These are phyloP conservation scores for Limnephilus auricula DNA, from an alignment of 2,888 invertebrate species.

Conservation along the genomic window DNA sequence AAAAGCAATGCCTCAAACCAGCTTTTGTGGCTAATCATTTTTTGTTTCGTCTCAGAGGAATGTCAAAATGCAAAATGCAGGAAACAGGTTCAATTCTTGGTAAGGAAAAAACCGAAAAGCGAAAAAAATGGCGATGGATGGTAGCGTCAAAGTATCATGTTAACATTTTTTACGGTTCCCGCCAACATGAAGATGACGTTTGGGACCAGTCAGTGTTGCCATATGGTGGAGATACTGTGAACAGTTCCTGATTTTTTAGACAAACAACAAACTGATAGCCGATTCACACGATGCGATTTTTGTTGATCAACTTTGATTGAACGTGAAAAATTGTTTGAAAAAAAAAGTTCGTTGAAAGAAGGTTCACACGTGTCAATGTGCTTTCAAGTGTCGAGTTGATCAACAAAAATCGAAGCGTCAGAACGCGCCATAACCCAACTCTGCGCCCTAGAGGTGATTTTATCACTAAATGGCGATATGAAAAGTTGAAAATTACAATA, in stretches of 20 bases:
- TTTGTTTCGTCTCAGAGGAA: slow-evolving; percentile 56
- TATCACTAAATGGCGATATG: no score
- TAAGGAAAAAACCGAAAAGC: slow-evolving; percentile 26
- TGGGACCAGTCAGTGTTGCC: slow-evolving; percentile 53
- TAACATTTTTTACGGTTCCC: slow-evolving; percentile 53
- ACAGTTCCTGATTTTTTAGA: slow-evolving; percentile 33
- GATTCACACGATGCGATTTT: no score
- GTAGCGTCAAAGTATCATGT: slow-evolving; percentile 55
- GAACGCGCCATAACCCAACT: no score
- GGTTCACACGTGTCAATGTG: no score
- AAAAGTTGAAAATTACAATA: no score
- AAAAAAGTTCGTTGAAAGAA: no score
- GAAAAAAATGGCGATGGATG: slow-evolving; percentile 51
- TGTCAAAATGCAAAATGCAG: slow-evolving; percentile 62
- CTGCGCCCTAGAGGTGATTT: no score
- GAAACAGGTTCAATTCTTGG: slow-evolving; percentile 64
- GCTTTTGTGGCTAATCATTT: slow-evolving; percentile 50
- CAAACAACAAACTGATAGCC: no score
- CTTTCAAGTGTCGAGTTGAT: no score
- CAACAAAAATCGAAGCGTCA: no score
- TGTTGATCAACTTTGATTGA: no score
- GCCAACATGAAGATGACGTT: slow-evolving; percentile 43
- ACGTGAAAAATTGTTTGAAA: no score
- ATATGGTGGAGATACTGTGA: slow-evolving; percentile 35
- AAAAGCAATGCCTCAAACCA: slow-evolving; percentile 44